Base-by-base conservation (phyloP, 2,888 invertebrate species). In the Hyppa rectilinea region DNA sequence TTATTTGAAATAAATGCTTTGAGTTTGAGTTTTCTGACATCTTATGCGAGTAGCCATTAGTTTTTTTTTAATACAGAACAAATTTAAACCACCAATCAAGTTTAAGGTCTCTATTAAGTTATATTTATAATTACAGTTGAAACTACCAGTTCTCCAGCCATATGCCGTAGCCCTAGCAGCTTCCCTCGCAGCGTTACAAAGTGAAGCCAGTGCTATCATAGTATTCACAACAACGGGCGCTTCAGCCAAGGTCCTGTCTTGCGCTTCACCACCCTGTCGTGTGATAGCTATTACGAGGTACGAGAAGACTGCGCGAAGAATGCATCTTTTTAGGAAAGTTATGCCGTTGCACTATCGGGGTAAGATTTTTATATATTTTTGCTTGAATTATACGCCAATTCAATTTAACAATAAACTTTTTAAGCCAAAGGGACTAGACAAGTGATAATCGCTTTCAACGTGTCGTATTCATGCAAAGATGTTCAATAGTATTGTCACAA, bases 311-410 rank as follows among this genome's bases (percentile, higher is more conserved):
- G 87, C 86, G 0, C 82, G 87, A 63, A 63, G 36, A 17, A 70
- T 91, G 78, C 89, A 91, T 78, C 67, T 91, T 29, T 89, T 84
- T 65, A 78, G 82, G 12, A 88, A 86, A 64, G 83, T 90, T 4
- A 73, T 88, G 31, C 90, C 91, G 0, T 40, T 89, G 23, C 67
- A 85, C 40, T 90, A 88, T 78, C 40, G 80, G 20, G 56, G 89
- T 90, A 67, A 85, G 86, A 80, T 14, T 49, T 55, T 40, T 14
- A 12, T 36, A 1, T 29, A 17, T 23, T 36, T 14, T 38, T 29
- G 7, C 20, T 58, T 6, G 20, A 58, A 26, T 45, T 23, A 2
- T 23, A 12, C 1, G 12, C n/a, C n/a, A n/a, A 9, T 43, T 20
- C 2, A 10, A 10, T 23, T 47, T 47, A 23, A 12, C 2, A 23